Evolutionary conservation across 2,888 invertebrate species (phyloP).

Genomic region (Mythimna pallens): DNA sequence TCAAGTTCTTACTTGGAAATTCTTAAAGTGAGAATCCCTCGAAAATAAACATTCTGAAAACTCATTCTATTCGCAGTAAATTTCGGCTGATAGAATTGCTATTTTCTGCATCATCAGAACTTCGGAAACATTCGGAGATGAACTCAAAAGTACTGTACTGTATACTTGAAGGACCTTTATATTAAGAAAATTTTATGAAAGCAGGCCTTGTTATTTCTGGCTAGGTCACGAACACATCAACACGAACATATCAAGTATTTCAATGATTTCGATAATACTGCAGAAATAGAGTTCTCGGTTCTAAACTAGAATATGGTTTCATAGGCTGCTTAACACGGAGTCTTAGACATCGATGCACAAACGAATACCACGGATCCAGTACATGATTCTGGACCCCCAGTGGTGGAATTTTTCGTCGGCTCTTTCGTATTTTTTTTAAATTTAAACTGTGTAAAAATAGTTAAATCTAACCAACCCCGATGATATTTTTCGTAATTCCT

Average conservation of each 20-base stretch:
- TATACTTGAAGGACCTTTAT: neutral
- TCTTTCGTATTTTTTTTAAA: too few relatives aligned
- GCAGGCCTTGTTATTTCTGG: conserved; percentile 22
- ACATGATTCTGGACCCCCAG: too few relatives aligned
- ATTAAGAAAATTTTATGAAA: neutral
- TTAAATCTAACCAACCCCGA: too few relatives aligned
- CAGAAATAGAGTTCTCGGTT: conserved; percentile 22
- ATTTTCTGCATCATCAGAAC: neutral
- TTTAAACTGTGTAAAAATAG: too few relatives aligned
- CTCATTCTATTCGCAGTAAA: neutral
- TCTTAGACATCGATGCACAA: too few relatives aligned
- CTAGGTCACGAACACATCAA: too few relatives aligned
- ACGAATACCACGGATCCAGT: too few relatives aligned
- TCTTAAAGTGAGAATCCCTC: neutral
- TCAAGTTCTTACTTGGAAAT: neutral
- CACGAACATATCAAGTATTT: conserved; percentile 27
- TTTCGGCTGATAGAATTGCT: neutral
- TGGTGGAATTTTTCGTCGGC: too few relatives aligned
- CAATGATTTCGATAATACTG: conserved; percentile 32
- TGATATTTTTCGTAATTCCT: too few relatives aligned
- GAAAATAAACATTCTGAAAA: neutral
- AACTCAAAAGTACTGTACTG: neutral
- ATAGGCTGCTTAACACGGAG: neutral
- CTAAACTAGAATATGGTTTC: conserved; percentile 32
- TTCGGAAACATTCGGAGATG: neutral